These are phyloP conservation scores for Condylura cristata DNA, from an alignment of 2,113 vertebrate genomes.

Conservation along the genomic window DNA sequence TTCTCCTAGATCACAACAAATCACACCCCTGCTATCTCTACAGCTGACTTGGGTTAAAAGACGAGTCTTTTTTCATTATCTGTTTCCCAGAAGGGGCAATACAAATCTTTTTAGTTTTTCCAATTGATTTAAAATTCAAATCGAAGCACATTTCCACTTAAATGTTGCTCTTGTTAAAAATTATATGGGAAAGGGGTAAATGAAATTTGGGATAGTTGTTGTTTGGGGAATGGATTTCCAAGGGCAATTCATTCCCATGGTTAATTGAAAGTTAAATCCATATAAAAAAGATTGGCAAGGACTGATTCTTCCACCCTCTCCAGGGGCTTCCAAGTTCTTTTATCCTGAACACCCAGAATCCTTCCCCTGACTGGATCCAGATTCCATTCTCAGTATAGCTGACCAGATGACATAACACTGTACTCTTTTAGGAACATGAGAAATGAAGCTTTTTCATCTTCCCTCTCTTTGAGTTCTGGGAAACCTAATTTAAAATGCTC, in stretches of 20 bases:
- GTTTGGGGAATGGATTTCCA: conserved; percentile 24
- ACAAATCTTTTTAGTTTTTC: background rate
- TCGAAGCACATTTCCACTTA: conserved; percentile 16
- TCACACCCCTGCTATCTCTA: background rate
- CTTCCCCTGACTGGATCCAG: background rate
- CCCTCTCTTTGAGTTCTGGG: background rate
- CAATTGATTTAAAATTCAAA: background rate
- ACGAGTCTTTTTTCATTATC: background rate
- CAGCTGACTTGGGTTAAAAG: background rate
- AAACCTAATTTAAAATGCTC: conserved; percentile 67
- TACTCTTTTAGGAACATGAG: conserved; percentile 62
- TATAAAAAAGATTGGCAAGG: conserved; percentile 18
- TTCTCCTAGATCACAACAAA: background rate
- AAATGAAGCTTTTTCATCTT: conserved; percentile 49
- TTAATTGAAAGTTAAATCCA: conserved; percentile 24
- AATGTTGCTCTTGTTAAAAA: background rate
- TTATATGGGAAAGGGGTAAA: background rate
- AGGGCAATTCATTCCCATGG: conserved; percentile 22
- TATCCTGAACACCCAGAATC: background rate
- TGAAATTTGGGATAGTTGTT: background rate
- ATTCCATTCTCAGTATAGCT: conserved; percentile 45
- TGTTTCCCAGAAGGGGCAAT: background rate
- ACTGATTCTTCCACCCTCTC: conserved; percentile 1
- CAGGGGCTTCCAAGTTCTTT: conserved; percentile 7
- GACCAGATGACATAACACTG: conserved; percentile 47